Conservation (phyloP, 37 sponge, comb jelly and placozoan genomes). For the Theonella swinhoei region DNA sequence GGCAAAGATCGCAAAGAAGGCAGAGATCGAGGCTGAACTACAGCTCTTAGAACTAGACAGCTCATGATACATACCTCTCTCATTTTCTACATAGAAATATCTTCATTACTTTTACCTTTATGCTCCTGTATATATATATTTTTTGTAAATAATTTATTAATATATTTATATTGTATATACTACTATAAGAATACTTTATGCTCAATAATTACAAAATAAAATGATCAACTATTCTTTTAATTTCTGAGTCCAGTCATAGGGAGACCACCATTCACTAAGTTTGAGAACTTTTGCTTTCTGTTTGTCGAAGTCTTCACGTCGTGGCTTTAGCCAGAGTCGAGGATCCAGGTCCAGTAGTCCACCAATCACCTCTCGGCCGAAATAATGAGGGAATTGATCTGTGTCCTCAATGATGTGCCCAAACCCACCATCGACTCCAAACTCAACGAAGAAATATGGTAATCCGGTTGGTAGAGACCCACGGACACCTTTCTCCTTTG, state of each 20-base stretch:
- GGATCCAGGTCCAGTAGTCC: conserved; percentile 89
- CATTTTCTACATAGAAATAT: no score
- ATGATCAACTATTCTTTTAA: conserved; percentile 12
- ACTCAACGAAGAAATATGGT: conserved; percentile 91
- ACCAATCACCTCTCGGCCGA: conserved; percentile 92
- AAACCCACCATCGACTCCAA: conserved; percentile 88
- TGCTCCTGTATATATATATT: neutral
- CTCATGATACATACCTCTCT: neutral
- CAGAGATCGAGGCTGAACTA: conserved; percentile 44
- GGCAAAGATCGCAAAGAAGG: conserved; percentile 57
- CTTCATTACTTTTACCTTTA: neutral
- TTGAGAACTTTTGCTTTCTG: conserved; percentile 69
- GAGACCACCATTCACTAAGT: conserved; percentile 78
- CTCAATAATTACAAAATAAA: no score
- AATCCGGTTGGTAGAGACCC: conserved; percentile 81
- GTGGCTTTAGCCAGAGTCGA: conserved; percentile 86
- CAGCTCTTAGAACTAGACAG: conserved; percentile 14
- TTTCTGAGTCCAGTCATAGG: conserved; percentile 83
- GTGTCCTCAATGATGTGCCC: conserved; percentile 93
- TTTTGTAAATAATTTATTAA: no score
- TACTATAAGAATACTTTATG: no score
- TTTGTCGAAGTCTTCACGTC: conserved; percentile 48
- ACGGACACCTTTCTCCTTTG: conserved; percentile 68
- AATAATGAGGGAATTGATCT: conserved; percentile 77
- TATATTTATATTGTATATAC: no score